These are phyloP conservation scores for Drosophila micromelanica DNA, from an alignment of 1,140 invertebrate species.

Conservation along the genomic window DNA sequence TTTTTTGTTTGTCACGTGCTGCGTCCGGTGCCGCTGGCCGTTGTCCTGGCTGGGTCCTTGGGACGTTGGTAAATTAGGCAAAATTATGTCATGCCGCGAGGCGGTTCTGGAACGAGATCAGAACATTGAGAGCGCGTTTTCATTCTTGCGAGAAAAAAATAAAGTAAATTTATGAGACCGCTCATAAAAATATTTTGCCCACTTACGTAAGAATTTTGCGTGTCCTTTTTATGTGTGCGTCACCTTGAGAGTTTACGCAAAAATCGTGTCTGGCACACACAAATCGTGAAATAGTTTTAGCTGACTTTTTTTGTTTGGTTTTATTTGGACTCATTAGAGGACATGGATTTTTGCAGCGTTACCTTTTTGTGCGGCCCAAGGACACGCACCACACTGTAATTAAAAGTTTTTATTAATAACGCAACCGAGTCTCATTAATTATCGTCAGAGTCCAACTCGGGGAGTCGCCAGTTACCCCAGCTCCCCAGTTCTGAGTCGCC, in stretches of 20 bases:
- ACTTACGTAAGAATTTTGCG: conserved; percentile 76
- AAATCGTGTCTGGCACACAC: conserved; percentile 44
- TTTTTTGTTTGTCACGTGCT: conserved; percentile 74
- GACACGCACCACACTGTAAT: conserved; percentile 57
- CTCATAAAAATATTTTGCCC: conserved; percentile 65
- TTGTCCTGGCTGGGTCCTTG: conserved; percentile 54
- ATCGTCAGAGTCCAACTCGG: conserved; percentile 25
- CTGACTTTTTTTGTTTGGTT: conserved; percentile 55
- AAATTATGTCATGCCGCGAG: conserved; percentile 78
- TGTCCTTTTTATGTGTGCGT: conserved; percentile 38
- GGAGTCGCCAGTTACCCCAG: conserved; percentile 2
- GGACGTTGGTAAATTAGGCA: conserved; percentile 65
- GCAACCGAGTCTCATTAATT: conserved; percentile 69
- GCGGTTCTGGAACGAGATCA: conserved; percentile 72
- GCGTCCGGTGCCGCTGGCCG: conserved; percentile 16
- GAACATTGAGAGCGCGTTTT: conserved; percentile 79
- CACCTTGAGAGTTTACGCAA: conserved; percentile 76
- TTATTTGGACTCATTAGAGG: conserved; percentile 67
- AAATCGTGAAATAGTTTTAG: conserved; percentile 52
- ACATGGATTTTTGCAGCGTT: conserved; percentile 25
- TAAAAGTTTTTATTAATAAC: conserved; percentile 80
- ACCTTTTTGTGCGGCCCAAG: conserved; percentile 47
- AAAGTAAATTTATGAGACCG: conserved; percentile 61
- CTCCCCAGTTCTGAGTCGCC: conserved; percentile 11
- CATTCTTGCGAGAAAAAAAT: conserved; percentile 63